Evolutionary conservation across 2,888 invertebrate genomes (phyloP).

Genomic region (Cerastis rubricosa): DNA sequence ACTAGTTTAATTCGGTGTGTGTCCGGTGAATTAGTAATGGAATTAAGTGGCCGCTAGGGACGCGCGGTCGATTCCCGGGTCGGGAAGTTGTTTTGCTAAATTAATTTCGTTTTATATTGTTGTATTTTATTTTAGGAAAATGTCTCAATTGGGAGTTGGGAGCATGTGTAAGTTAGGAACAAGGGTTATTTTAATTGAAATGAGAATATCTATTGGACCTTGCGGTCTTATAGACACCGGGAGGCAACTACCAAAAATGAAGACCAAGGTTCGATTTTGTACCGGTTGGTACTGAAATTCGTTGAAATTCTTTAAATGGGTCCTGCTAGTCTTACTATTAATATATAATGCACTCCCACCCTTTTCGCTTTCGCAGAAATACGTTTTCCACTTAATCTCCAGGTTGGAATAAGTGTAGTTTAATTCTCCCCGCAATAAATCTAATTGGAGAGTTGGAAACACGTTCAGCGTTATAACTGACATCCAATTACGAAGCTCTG

Average conservation of each 20-base stretch:
- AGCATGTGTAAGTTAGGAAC: constrained; percentile 2
- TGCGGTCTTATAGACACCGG: background rate
- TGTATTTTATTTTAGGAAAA: constrained; percentile 45
- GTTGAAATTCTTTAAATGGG: background rate
- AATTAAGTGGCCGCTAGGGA: constrained; percentile 85
- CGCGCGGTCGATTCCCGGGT: constrained; percentile 72
- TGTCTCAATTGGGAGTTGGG: constrained; percentile 40
- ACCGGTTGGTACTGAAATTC: background rate
- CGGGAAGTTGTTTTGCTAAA: constrained; percentile 72
- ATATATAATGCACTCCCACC: too few relatives aligned
- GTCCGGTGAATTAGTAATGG: constrained; percentile 86
- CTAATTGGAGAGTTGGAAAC: constrained; percentile 33
- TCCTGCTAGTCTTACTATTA: background rate
- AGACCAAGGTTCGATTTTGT: background rate
- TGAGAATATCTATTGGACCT: background rate
- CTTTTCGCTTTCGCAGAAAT: background rate
- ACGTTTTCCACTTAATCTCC: too few relatives aligned
- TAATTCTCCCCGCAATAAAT: constrained; percentile 13
- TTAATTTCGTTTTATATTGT: constrained; percentile 69
- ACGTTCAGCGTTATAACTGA: constrained; percentile 32
- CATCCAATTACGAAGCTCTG: constrained; percentile 46
- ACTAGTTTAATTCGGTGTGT: constrained; percentile 82
- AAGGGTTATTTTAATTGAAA: constrained; percentile 9
- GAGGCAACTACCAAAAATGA: too few relatives aligned
- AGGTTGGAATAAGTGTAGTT: background rate